Conservation (phyloP, 2,888 invertebrate genomes). For the Drosophila niveifrons region DNA sequence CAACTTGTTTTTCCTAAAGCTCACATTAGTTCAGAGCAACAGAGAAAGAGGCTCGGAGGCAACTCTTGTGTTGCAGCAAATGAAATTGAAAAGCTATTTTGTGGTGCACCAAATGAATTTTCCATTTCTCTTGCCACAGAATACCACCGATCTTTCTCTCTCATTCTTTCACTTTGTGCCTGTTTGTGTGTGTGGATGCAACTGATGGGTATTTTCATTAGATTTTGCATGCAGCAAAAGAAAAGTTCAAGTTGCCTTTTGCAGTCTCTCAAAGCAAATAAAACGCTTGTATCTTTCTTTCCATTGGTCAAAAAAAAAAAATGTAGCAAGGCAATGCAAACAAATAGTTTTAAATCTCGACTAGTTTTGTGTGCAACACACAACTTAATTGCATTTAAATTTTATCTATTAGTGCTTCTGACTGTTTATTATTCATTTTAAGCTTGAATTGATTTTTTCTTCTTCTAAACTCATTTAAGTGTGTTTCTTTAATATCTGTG, state of each 20-base stretch:
- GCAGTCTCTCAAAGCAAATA: conserved; percentile 4
- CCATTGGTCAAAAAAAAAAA: neutral
- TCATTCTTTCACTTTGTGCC: too few species aligned
- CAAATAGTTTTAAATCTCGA: too few species aligned
- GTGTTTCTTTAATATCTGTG: too few species aligned
- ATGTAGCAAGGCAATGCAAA: neutral
- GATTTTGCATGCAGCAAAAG: neutral
- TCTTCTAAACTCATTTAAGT: too few species aligned
- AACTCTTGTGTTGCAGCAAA: conserved; percentile 13
- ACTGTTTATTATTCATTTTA: too few species aligned
- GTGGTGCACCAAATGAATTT: conserved; percentile 57
- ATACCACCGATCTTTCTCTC: conserved; percentile 15
- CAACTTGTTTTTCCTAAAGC: conserved; percentile 43
- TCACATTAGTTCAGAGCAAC: conserved; percentile 14
- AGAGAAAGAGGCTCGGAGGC: too few species aligned
- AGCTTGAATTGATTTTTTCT: too few species aligned
- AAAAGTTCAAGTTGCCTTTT: conserved; percentile 5
- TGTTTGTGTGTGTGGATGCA: neutral
- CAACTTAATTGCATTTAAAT: too few species aligned
- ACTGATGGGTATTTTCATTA: conserved; percentile 13
- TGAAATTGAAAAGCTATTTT: conserved; percentile 61
- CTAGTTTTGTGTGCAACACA: too few species aligned
- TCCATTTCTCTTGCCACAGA: conserved; percentile 18
- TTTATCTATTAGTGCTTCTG: too few species aligned
- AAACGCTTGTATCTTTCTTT: conserved; percentile 9